Evolutionary conservation across 2,888 invertebrate species (phyloP).

Genomic region (Lochmaea crataegi): DNA sequence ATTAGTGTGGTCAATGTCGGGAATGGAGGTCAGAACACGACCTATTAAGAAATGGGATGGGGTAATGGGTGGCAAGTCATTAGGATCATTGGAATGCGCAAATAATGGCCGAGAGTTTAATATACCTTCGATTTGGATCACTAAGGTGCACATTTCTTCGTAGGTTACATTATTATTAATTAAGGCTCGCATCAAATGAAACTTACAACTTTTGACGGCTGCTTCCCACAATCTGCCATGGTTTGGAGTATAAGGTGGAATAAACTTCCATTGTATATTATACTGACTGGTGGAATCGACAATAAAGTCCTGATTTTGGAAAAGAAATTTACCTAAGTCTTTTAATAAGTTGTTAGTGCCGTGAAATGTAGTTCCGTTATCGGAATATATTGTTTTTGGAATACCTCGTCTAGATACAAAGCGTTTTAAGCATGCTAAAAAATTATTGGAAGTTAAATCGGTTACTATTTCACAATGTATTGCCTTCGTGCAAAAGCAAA

Average conservation of each 20-base stretch:
- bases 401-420: constrained; percentile 17
- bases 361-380: constrained; percentile 15
- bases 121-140: too few relatives aligned
- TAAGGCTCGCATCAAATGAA: constrained; percentile 37
- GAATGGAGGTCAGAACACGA: too few relatives aligned
- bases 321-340: too few relatives aligned
- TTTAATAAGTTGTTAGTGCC: neutral
- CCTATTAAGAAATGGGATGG: too few relatives aligned
- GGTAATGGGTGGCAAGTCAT: too few relatives aligned
- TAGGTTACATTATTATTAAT: constrained; percentile 17
- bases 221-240: constrained; percentile 46
- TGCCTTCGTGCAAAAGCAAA: too few relatives aligned
- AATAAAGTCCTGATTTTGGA: neutral
- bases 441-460: neutral
- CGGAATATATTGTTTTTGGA: constrained; percentile 12
- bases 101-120: too few relatives aligned
- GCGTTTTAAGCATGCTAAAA: constrained; percentile 14
- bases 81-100: too few relatives aligned
- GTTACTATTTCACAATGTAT: too few relatives aligned
- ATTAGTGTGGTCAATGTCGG: too few relatives aligned
- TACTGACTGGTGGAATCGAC: constrained; percentile 8
- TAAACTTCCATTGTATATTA: constrained; percentile 39
- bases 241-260: constrained; percentile 43
- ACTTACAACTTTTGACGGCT: constrained; percentile 26
- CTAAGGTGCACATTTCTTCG: too few relatives aligned